Conservation (phyloP, 2,797 vertebrate species). For the Ataeniobius toweri region DNA sequence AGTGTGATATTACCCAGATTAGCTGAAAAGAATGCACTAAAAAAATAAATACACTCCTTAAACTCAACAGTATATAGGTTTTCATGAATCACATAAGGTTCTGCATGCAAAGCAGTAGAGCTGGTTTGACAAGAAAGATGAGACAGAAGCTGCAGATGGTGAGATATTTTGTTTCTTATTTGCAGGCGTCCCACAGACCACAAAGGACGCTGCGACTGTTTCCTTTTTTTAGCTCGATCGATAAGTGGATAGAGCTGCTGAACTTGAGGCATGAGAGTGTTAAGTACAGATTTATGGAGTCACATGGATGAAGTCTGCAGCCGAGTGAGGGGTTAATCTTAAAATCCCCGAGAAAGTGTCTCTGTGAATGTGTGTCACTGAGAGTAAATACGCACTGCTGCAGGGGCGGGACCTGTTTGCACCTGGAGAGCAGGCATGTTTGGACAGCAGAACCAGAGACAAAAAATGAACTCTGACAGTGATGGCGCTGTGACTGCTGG, state of each 20-base stretch:
- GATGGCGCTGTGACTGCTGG: not conserved
- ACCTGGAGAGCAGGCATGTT: not conserved
- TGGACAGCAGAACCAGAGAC: not conserved
- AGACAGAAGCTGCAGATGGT: not conserved
- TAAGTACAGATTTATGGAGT: constrained; percentile 32
- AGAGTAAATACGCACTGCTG: constrained; percentile 3
- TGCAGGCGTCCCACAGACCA: constrained; percentile 38
- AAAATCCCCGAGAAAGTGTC: constrained; percentile 23
- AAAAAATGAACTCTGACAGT: not conserved
- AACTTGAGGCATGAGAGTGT: constrained; percentile 3
- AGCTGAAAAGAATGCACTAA: not conserved
- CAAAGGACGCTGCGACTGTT: not conserved
- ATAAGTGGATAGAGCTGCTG: constrained; percentile 21
- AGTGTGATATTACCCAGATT: not conserved
- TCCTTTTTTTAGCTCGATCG: constrained; percentile 34
- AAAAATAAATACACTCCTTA: not conserved
- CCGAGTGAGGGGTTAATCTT: constrained; percentile 34
- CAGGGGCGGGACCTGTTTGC: not conserved
- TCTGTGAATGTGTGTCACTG: constrained; percentile 8
- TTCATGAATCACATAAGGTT: not conserved
- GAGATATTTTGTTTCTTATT: constrained; percentile 18
- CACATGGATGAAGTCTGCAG: constrained; percentile 32
- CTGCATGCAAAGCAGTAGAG: not conserved
- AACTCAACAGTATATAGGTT: not conserved
- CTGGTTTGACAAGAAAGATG: not conserved